Conservation (phyloP, 2,888 invertebrate species). For the Trachelus troglodyta region DNA sequence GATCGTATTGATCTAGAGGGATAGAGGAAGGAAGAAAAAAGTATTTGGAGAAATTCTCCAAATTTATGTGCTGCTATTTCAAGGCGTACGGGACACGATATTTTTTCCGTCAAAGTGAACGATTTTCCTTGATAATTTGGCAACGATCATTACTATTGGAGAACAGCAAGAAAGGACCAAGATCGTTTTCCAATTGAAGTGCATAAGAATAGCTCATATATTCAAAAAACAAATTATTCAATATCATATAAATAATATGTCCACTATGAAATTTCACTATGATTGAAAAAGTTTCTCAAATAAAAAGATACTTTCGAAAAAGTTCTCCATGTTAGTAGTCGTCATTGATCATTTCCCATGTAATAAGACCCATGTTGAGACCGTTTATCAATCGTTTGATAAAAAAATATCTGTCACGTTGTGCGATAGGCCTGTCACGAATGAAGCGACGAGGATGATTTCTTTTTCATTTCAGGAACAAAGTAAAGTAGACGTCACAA, state of each 20-base stretch:
- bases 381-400: not conserved
- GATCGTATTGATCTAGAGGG: not conserved
- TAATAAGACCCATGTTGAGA: not conserved
- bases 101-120: not conserved
- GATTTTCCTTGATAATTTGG: not conserved
- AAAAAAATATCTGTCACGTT: not conserved
- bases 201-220: not conserved
- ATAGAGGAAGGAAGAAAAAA: not conserved
- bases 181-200: not conserved
- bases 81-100: not conserved
- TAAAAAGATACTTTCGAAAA: not conserved
- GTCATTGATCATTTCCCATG: not conserved
- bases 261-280: not conserved
- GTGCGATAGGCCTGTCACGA: slow-evolving; percentile 28
- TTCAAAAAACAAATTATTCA: not conserved
- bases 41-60: not conserved
- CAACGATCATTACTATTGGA: not conserved
- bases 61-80: not conserved
- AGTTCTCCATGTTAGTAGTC: not conserved
- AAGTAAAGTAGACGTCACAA: not conserved
- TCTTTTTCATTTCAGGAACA: not conserved
- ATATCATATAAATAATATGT: no score
- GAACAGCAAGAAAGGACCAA: not conserved
- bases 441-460: slow-evolving; percentile 13
- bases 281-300: not conserved